Base-by-base conservation (phyloP, 2,113 vertebrate genomes). In the Hippocampus guttulatus region DNA sequence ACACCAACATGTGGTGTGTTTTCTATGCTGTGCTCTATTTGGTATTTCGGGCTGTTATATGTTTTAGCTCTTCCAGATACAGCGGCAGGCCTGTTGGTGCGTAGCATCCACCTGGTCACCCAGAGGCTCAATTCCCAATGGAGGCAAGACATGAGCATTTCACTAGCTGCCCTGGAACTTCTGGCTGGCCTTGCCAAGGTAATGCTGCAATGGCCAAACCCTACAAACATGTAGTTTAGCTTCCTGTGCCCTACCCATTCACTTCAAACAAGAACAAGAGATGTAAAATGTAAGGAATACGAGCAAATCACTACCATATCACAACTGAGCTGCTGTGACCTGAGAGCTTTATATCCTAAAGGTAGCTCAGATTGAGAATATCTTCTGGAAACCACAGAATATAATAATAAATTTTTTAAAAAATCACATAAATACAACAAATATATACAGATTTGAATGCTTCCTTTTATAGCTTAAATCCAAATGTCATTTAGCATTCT, bases 21-120 rank as follows among this genome's bases (percentile, higher is more conserved):
- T 83, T 69, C 79, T 63, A 38, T 88, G 78, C 81, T 78, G 93
- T 96, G 92, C 94, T 85, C 77, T 93, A 83, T 92, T 81, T 94
- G 93, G 92, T 93, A 92, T 90, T 88, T 90, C 85, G 90, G 94
- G 93, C 93, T 96, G 87, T 91, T 81, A 88, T 96, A 96, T 94
- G 95, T 94, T 94, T 87, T 96, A 96, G 95, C 94, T 97, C 93
- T 97, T 95, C 85, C 95, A 98, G 96, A 98, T 95, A 96, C 95
- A 67, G 96, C 96, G 72, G 93, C 95, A 30, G 96, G 96, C 70
- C 93, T 98, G 75, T 93, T 98, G 92, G 95, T 97, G 71, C 95
- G 95, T 87, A 96, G 95, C 87, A 97, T 98, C 91, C 95, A 97
- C 85, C 92, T 98, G 73, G 95, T 98, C 80, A 98, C 96, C 15